Evolutionary conservation across 2,113 vertebrate species (phyloP).

Genomic region (Petrocephalus microphthalmus): DNA sequence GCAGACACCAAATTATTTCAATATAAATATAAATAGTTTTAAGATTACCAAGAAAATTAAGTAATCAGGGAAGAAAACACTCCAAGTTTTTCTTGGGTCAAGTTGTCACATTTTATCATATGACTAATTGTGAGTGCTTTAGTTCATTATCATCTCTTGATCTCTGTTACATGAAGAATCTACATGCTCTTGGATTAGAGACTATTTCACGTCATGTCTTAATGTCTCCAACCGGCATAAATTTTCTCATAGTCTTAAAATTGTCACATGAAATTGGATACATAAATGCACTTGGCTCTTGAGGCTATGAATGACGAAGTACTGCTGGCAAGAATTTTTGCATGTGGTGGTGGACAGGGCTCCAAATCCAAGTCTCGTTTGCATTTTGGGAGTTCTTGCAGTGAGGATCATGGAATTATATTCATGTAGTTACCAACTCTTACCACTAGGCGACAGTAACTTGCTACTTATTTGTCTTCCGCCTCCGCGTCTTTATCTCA

Average conservation of each 20-base stretch:
- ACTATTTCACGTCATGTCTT: neutral
- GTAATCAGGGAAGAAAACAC: neutral
- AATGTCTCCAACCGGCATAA: neutral
- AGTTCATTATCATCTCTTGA: neutral
- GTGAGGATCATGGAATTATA: neutral
- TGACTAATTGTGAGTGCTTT: neutral
- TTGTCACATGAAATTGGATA: neutral
- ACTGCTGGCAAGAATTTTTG: neutral
- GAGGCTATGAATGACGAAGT: neutral
- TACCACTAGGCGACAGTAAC: constrained; percentile 7
- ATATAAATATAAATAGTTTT: neutral
- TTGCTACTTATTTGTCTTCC: neutral
- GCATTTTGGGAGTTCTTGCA: neutral
- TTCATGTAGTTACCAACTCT: neutral
- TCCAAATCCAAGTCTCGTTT: neutral
- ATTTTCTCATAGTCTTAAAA: neutral
- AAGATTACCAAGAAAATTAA: neutral
- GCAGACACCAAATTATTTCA: neutral
- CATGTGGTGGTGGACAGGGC: neutral
- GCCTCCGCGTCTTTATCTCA: neutral
- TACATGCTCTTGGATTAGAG: neutral
- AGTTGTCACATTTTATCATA: neutral
- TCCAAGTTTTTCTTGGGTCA: neutral
- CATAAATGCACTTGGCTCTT: neutral
- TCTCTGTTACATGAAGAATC: neutral